These are phyloP conservation scores for Microplitis mediator DNA, from an alignment of 1,140 invertebrate genomes.

Conservation along the genomic window DNA sequence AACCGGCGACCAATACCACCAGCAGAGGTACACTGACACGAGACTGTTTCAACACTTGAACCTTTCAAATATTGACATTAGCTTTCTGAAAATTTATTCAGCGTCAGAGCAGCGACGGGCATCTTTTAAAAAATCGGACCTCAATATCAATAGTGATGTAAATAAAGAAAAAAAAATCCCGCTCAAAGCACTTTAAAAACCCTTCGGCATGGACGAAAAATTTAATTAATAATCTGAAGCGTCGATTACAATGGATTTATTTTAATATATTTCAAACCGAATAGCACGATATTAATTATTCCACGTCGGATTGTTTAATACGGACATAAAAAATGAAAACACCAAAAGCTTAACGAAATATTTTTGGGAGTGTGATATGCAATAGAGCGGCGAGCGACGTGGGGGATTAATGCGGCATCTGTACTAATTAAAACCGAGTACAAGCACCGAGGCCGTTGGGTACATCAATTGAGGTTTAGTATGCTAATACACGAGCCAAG, in stretches of 20 bases:
- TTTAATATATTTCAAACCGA: no score
- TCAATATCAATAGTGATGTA: background rate
- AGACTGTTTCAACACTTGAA: conserved; percentile 43
- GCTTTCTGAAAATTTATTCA: conserved; percentile 43
- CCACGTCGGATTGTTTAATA: no score
- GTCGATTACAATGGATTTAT: no score
- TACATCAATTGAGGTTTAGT: conserved; percentile 23
- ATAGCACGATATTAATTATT: no score
- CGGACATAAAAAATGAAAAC: no score
- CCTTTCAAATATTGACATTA: conserved; percentile 48
- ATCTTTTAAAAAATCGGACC: background rate
- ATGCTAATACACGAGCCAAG: conserved; percentile 21
- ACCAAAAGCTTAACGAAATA: no score
- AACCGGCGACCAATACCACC: conserved; percentile 20
- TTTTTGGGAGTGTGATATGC: no score
- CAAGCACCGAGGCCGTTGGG: background rate
- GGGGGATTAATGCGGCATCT: conserved; percentile 10
- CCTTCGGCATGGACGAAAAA: no score
- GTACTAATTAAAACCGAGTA: conserved; percentile 21
- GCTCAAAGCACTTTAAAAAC: background rate
- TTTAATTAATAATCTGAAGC: no score
- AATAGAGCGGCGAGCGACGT: background rate
- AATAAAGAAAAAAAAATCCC: background rate
- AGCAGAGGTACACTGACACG: conserved; percentile 17
- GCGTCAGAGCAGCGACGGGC: conserved; percentile 33